Conservation (phyloP, 2,797 vertebrate genomes). For the Coregonus sp. region DNA sequence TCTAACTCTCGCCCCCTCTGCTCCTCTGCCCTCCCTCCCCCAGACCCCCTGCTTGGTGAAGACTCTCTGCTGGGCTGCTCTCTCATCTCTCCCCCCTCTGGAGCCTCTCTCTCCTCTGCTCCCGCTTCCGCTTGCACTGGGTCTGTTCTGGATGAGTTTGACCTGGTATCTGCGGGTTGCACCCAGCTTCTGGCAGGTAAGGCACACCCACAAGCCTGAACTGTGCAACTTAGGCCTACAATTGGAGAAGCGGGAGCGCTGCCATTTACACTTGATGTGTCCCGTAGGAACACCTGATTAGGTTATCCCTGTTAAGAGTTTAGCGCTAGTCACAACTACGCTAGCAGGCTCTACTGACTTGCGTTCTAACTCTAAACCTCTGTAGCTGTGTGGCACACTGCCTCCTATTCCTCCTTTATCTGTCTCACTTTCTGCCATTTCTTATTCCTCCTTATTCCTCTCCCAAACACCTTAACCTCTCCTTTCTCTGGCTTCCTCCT, state of each 20-base stretch:
- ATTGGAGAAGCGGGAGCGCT: background rate
- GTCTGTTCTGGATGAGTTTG: slow-evolving; percentile 84
- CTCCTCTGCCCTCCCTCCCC: slow-evolving; percentile 27
- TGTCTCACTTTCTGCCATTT: background rate
- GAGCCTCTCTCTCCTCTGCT: slow-evolving; percentile 78
- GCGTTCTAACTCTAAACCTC: background rate
- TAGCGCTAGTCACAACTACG: background rate
- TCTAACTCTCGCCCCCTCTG: background rate
- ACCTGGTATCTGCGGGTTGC: slow-evolving; percentile 81
- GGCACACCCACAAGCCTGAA: background rate
- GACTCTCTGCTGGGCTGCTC: slow-evolving; percentile 91
- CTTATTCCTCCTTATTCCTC: background rate
- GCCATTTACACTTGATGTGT: background rate
- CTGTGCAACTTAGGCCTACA: background rate
- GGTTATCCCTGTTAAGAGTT: background rate
- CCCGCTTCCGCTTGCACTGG: slow-evolving; percentile 79
- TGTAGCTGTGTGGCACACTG: background rate
- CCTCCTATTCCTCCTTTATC: background rate
- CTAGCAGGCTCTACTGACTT: background rate
- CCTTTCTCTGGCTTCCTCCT: slow-evolving; percentile 33
- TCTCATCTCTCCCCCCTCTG: slow-evolving; percentile 85
- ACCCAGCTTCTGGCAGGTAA: slow-evolving; percentile 85
- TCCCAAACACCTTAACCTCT: background rate
- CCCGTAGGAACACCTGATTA: background rate
- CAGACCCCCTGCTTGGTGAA: slow-evolving; percentile 88